Base-by-base conservation (phyloP, 2,113 vertebrate species). In the Gopherus flavomarginatus region DNA sequence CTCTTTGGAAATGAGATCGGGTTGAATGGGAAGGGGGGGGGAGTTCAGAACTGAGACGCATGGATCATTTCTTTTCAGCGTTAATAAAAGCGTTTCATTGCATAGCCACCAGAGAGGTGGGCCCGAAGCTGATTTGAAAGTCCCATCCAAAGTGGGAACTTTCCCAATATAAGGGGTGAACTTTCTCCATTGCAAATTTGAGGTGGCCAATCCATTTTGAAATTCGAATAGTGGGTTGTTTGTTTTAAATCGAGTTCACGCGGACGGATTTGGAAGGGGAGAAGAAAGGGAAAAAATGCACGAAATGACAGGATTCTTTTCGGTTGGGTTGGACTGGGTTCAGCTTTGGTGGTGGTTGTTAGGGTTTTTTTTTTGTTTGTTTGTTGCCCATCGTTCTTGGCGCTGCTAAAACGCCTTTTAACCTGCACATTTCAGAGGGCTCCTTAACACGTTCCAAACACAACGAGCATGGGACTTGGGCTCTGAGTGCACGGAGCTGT, bases 1-100 rank as follows among this genome's bases (percentile, higher is more conserved):
- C 79, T 69, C 95, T 85, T 89, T 92, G 95, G 94, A 92, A 89
- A 95, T 90, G 95, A 95, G 94, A 89, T 81, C 86, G 72, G 80
- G 53, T 81, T 65, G 91, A 95, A 86, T 69, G 80, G 69, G 78
- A 91, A 47, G 88, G 80, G 81, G 91, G 91, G 72, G 85, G 52
- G 42, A 27, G 12, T 75, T 47, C 88, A 75, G 69, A 85, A 90
- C 89, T 90, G 90, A 89, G 90, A 92, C 92, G 84, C 93, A 92
- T 90, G 82, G 65, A 92, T 96, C 93, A 92, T 1, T 83, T 3
- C 93, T 83, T 92, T 91, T 89, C 95, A 89, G 62, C 90, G 86
- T 84, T 94, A 86, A 72, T 83, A 22, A 88, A 90, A 96, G 62
- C 82, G 85, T 38, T n/a, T 80, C 85, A 82, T 90, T 85, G 84